phyloP scores from a whole-genome alignment of 2,113 vertebrate species.

The Apistogramma diplotaenia region DNA sequence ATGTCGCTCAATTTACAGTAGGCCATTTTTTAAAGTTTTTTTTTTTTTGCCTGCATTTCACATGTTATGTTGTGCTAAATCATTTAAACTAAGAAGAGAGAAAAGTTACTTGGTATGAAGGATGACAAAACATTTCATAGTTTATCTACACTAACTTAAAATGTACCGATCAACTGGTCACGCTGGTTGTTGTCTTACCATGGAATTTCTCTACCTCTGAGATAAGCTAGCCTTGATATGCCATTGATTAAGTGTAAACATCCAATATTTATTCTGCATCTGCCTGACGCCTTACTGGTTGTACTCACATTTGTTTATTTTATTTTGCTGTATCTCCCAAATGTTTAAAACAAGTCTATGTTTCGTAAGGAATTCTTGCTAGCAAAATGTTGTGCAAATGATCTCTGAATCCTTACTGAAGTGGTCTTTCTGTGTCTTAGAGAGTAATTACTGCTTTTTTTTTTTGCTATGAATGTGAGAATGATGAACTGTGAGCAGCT shows the following conservation, averaged over 20 bases:
- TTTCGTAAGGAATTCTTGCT: slow-evolving; percentile 27
- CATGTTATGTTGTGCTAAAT: slow-evolving; percentile 11
- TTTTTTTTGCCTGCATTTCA: slow-evolving; percentile 16
- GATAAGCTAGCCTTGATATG: slow-evolving; percentile 59
- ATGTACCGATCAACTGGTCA: slow-evolving; percentile 35
- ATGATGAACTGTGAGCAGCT: slow-evolving; percentile 37
- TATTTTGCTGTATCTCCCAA: slow-evolving; percentile 24
- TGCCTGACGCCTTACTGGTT: slow-evolving; percentile 75
- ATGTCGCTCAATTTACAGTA: slow-evolving; percentile 57
- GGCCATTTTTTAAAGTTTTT: slow-evolving; percentile 38
- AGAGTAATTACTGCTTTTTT: slow-evolving; percentile 7
- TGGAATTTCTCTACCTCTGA: slow-evolving; percentile 76
- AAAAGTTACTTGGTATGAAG: slow-evolving; percentile 27
- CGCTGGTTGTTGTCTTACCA: slow-evolving; percentile 56
- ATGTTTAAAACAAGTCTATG: background rate
- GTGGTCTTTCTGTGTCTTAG: background rate
- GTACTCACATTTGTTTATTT: slow-evolving; percentile 35
- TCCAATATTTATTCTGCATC: slow-evolving; percentile 66
- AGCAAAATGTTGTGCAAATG: background rate
- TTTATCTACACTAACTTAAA: slow-evolving; percentile 18
- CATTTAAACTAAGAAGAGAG: slow-evolving; percentile 43
- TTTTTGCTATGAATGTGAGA: slow-evolving; percentile 32
- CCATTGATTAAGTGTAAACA: slow-evolving; percentile 42
- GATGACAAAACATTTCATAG: background rate
- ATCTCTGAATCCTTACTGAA: slow-evolving; percentile 16